Conservation (phyloP, 1,140 invertebrate species). For the Oscheius sp. region DNA sequence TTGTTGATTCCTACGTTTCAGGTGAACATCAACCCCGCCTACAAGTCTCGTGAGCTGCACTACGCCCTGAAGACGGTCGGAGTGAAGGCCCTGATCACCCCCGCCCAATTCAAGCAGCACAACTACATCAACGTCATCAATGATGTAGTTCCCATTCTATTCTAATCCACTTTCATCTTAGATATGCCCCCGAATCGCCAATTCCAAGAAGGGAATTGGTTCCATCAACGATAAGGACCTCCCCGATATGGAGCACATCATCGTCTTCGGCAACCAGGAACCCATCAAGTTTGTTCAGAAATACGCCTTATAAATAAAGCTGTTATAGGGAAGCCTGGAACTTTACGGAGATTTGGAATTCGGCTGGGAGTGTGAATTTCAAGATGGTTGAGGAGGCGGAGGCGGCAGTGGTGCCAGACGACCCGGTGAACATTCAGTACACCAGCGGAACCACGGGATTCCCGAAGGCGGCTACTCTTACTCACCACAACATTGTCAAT, state of each 20-base stretch:
- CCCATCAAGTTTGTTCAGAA: constrained; percentile 10
- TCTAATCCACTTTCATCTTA: not conserved
- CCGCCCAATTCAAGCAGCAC: constrained; percentile 52
- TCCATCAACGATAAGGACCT: constrained; percentile 27
- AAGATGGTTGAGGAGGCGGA: constrained; percentile 61
- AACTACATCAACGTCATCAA: constrained; percentile 51
- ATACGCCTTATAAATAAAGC: too few species aligned
- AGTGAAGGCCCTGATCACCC: constrained; percentile 47
- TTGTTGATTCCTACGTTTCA: not conserved
- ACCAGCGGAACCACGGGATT: constrained; percentile 75
- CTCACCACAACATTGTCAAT: constrained; percentile 80
- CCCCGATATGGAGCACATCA: constrained; percentile 45
- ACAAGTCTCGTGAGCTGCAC: constrained; percentile 73
- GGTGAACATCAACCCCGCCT: constrained; percentile 77
- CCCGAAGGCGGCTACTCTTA: constrained; percentile 81
- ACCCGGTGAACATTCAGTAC: constrained; percentile 44
- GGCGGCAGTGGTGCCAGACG: constrained; percentile 59
- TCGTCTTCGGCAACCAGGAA: constrained; percentile 39
- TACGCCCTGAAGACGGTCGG: constrained; percentile 70
- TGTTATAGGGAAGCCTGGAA: constrained; percentile 38
- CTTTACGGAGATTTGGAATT: constrained; percentile 38
- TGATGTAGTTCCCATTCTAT: constrained; percentile 43
- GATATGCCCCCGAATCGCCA: constrained; percentile 24
- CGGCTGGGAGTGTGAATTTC: constrained; percentile 58
- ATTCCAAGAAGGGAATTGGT: constrained; percentile 35